Evolutionary conservation across 1,140 invertebrate species (phyloP), one percentile per base, ranked within the genome.

Genomic region (Zaprionus ghesquierei): DNA sequence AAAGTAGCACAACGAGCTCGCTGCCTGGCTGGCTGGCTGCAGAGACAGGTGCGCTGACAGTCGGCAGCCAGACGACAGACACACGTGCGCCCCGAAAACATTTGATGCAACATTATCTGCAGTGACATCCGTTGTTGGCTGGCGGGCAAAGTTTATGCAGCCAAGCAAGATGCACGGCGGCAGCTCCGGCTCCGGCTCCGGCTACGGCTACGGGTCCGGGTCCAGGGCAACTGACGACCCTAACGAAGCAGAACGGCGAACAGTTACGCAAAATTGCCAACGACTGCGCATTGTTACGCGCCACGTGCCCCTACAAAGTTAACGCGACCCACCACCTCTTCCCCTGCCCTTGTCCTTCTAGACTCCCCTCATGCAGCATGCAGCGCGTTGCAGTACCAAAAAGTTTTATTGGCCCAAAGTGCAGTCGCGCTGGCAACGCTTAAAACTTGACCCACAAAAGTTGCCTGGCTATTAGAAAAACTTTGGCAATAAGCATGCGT

Each of bases 181-280:
- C n/a, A n/a, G n/a, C n/a, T n/a, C n/a, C n/a, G n/a, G n/a, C n/a
- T n/a, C n/a, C n/a, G n/a, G n/a, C n/a, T n/a, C n/a, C n/a, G n/a
- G n/a, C n/a, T n/a, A n/a, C n/a, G n/a, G n/a, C n/a, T n/a, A n/a
- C n/a, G n/a, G n/a, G n/a, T 29, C 25, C 27, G 33, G 22, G 38
- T 56, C 22, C 22, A 41, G 35, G n/a, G 33, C 61, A 54, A 54
- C 59, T 56, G 74, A 59, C 38, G 41, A 29, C 62, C 56, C 78
- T 86, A 86, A 86, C 82, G 82, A 86, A 81, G 75, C 82, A 66
- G 75, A 86, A 87, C 81, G 63, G 53, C 63, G 64, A 69, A 72
- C 76, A 86, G 81, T 86, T 86, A 86, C 81, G 81, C 81, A 75
- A 86, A 81, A 86, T 86, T 86, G 77, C 81, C 77, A 80, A 75